Evolutionary conservation across 1,140 invertebrate species (phyloP), one percentile per base, ranked within the genome.

Genomic region (Cyclina sinensis): DNA sequence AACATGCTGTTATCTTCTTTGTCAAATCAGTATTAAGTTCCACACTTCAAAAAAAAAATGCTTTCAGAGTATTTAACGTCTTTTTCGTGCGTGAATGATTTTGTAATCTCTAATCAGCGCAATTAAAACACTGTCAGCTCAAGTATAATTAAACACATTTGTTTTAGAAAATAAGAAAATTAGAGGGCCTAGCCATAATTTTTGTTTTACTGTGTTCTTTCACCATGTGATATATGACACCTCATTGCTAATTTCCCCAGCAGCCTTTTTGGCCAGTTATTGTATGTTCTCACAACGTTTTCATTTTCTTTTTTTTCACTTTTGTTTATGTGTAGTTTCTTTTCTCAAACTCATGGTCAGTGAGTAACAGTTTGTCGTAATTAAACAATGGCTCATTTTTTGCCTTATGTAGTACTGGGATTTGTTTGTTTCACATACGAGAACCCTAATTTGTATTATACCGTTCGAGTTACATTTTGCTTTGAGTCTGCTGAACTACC

Each of bases 171-270:
- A 37, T 35, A 27, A 70, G 65, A 70, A 70, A 70, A 70, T 70
- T 35, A 70, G 0, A 37, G 35, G 65, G 32, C 11, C 1, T 30
- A 37, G 14, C 9, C 32, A 37, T 70, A 37, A 39, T 14, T 70
- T 70, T 70, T 70, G 65, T 70, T 70, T 70, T 39, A 70, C 65
- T 5, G 12, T 70, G 24, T 39, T 70, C 65, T 70, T 70, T 70
- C 65, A 70, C 18, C 65, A 9, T 37, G 30, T 70, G 32, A 70
- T 21, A 37, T 35, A 70, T 70, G 30, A 70, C 65, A 12, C 65
- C 65, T 27, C 27, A 27, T 70, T 70, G 65, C 65, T 14, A 5
- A 37, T 70, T 16, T 37, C 11, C 32, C 65, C 65, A 39, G 32
- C 65, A 70, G 65, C 32, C 0, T 1, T 70, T 27, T 70, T 37